These are phyloP conservation scores for Myrmecophaga tridactyla DNA, from an alignment of 2,113 vertebrate species.

Conservation along the genomic window DNA sequence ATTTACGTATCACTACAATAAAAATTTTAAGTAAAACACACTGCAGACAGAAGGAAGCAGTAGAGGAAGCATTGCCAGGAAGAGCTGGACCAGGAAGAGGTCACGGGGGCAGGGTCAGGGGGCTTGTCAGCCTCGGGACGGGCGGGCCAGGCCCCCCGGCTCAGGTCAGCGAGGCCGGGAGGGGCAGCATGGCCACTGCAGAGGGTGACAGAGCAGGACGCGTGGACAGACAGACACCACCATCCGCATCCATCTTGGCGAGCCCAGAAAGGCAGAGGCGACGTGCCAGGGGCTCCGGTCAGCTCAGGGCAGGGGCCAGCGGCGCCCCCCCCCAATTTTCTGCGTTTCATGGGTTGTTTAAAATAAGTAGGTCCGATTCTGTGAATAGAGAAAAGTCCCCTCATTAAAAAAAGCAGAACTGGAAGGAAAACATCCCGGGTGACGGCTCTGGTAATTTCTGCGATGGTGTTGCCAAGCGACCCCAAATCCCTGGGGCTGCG, in stretches of 20 bases:
- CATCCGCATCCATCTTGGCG: rapidly evolving
- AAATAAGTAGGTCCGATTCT: background rate
- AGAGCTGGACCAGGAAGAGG: background rate
- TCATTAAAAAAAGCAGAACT: no score
- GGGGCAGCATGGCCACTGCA: no score
- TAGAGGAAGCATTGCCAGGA: background rate
- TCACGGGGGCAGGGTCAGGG: background rate
- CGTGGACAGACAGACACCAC: background rate
- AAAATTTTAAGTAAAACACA: no score
- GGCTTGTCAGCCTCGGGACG: background rate
- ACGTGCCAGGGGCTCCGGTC: no score
- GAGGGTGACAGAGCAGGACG: no score
- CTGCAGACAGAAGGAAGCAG: background rate
- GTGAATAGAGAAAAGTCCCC: background rate
- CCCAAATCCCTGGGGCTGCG: background rate
- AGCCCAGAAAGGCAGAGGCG: rapidly evolving
- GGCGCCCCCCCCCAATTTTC: rapidly evolving
- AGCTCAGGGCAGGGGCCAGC: rapidly evolving
- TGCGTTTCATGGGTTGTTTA: background rate
- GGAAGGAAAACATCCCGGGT: background rate
- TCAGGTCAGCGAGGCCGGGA: no score
- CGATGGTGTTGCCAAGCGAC: background rate
- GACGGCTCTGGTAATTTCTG: background rate
- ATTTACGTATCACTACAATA: no score
- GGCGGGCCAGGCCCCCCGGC: no score